Base-by-base conservation (phyloP, 2,113 vertebrate species). In the Lepus europaeus region DNA sequence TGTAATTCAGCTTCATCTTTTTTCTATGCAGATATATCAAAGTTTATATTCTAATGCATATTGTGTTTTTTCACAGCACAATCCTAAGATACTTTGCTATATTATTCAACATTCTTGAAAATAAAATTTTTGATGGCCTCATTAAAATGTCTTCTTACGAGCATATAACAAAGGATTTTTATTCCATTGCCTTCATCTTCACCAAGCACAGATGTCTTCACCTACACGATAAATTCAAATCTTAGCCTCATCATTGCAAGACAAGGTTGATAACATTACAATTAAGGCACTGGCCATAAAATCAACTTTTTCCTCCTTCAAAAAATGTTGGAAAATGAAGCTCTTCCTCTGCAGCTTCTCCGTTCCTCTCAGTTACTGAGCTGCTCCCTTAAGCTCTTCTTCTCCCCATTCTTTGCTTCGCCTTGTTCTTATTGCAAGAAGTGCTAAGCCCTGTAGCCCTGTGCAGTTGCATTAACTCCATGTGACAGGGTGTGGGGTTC, bases 51-150 rank as follows among this genome's bases (percentile, higher is more conserved):
- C 9, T 61, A 68, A 2, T 86, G 6, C n/a, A 39, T 72, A 79
- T 23, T 87, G 31, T 66, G 68, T 56, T 39, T 59, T 77, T 92
- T 95, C 91, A 77, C 51, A 87, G 56, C 10, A 51, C 49, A 74
- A 61, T 78, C 10, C 19, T 61, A 73, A 73, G 36, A 27, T 39
- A 83, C 78, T 92, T 92, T 94, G 25, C 36, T 90, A 12, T 53
- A 64, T 89, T 23, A 78, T 77, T 84, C 78, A 87, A 69, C 23
- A 88, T 72, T 76, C 17, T 85, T 86, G 45, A 95, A 93, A 92
- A 89, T 4, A 39, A 29, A 69, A 39, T 31, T 72, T 80, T 87
- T 86, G 33, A 95, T 66, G 59, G 51, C n/a, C 79, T 86, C 0
- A 14, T 77, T 70, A 66, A 33, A 74, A 66, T 39, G 1, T n/a